phyloP scores from a whole-genome alignment of 1,140 invertebrate species.

The Pentalonia nigronervosa region DNA sequence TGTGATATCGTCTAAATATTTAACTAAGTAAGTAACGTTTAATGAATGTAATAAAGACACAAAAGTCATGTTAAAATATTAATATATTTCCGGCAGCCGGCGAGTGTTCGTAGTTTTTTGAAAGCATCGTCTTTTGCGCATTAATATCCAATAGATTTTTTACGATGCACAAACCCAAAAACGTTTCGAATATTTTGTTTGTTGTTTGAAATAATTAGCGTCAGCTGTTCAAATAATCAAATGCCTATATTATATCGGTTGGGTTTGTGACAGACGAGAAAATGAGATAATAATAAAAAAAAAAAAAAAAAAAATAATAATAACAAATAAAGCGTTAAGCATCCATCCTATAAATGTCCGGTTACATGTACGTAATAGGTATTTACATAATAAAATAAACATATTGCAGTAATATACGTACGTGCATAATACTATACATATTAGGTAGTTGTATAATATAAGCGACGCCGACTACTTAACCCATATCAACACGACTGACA shows the following conservation, averaged over 20 bases:
- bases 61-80: constrained; percentile 26
- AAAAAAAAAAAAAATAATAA: too few species aligned
- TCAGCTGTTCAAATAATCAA: background rate
- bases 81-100: background rate
- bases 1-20: background rate
- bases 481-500: background rate
- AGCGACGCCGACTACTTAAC: background rate
- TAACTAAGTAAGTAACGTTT: constrained; percentile 3
- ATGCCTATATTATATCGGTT: background rate
- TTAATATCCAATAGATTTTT: background rate
- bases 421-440: too few species aligned
- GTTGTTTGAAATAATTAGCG: background rate
- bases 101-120: background rate
- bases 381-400: background rate
- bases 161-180: background rate
- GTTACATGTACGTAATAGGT: background rate
- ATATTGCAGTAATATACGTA: background rate
- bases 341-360: background rate
- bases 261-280: background rate
- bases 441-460: too few species aligned
- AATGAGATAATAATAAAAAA: background rate
- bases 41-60: background rate
- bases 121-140: background rate
- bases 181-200: background rate
- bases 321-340: background rate